Evolutionary conservation across 1,140 invertebrate species (phyloP), one percentile per base, ranked within the genome.

Genomic region (Camponotus floridanus): DNA sequence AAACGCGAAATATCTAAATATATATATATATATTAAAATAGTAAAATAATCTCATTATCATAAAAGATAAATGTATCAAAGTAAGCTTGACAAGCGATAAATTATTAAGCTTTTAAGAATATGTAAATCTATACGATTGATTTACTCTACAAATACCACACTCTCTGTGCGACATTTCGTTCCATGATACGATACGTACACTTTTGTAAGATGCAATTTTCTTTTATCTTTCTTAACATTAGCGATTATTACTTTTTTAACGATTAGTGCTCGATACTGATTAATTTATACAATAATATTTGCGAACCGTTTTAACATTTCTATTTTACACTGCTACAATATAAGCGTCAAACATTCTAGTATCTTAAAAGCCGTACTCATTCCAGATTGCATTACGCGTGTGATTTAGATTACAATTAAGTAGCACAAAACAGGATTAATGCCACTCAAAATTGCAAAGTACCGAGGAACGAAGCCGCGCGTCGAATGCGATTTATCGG

Each of bases 91-190:
- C 67, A 86, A 57, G 21, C 55, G n/a, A 67, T 83, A 83, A 86
- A 59, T 86, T 76, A 83, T 86, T 86, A 86, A 83, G 65, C 48
- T 64, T 73, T 55, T 65, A 86, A 86, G 59, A 79, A 83, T 86
- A 45, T 39, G 57, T 83, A 86, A 86, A 86, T 86, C 78, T 83
- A 79, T 57, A 65, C 21, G 39, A 67, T 21, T 79, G 61, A 79
- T 68, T 86, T 86, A 57, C 67, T 74, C 13, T 18, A 26, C 64
- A 71, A 65, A 83, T 45, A 65, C 76, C 61, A 11, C 18, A 15
- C 15, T 42, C 0, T 55, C 61, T 13, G 42, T n/a, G 39, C 36
- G 71, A 76, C 71, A 65, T 76, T 84, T 85, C 51, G 81, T 85
- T 59, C 26, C 26, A 26, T 26, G 26, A 13, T 57, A 15, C 15